phyloP scores from a whole-genome alignment of 2,888 invertebrate genomes.

The Cyclophora punctaria region DNA sequence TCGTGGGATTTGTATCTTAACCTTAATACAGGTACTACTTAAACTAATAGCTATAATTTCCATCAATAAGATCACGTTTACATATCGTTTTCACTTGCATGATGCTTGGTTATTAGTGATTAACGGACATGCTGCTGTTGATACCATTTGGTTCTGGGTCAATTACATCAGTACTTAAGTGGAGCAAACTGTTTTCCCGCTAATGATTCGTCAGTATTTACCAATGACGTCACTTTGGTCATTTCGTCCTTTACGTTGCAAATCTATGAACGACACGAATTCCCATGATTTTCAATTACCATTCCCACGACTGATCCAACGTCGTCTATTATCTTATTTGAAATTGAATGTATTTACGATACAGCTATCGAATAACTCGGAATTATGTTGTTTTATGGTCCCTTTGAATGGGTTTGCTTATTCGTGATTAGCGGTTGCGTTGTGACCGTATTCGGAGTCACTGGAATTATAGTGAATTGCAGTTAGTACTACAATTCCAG shows the following conservation, averaged over 20 bases:
- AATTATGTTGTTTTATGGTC: conserved; percentile 15
- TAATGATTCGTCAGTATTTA: too few species aligned
- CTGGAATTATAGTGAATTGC: conserved; percentile 15
- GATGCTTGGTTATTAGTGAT: too few species aligned
- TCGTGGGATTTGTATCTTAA: too few species aligned
- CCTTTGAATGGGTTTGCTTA: conserved; percentile 17
- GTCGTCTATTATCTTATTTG: conserved; percentile 28
- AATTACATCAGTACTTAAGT: too few species aligned
- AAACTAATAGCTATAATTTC: too few species aligned
- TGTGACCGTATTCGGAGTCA: conserved; percentile 17
- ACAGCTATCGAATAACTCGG: conserved; percentile 12
- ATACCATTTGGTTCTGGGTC: too few species aligned
- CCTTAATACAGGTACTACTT: too few species aligned
- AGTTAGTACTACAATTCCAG: conserved; percentile 6
- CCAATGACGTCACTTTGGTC: conserved; percentile 3
- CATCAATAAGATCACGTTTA: too few species aligned
- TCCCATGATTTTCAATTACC: conserved; percentile 46
- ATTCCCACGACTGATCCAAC: conserved; percentile 45
- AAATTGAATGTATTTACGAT: conserved; percentile 10
- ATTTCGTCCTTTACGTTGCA: conserved; percentile 28
- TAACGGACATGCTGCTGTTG: too few species aligned
- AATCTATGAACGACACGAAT: conserved; percentile 42
- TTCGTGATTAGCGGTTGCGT: conserved; percentile 21
- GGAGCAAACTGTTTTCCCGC: too few species aligned
- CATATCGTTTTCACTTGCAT: too few species aligned